Evolutionary conservation across 2,113 vertebrate genomes (phyloP), one percentile per base, ranked within the genome.

Genomic region (Tetrao urogallus): DNA sequence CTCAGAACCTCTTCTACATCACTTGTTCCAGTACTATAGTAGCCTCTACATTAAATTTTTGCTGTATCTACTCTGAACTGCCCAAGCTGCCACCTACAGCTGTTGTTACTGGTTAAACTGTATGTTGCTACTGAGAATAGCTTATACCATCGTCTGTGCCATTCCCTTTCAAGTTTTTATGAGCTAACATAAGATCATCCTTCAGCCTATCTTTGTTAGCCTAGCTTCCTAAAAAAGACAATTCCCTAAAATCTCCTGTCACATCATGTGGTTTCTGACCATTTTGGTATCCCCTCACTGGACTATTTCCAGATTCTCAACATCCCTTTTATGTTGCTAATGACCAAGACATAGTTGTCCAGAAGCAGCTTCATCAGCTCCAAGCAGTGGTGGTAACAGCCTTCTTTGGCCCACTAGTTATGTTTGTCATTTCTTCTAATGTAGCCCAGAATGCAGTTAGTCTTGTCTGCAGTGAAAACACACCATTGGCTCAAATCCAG

Each of bases 371-470:
- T 36, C 36, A 47, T 9, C 64, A 78, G 56, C 6, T 87, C 19
- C 30, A 40, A 22, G 45, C 1, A 52, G 32, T 13, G 7, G 28
- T 70, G 11, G 22, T 7, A 87, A 63, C 30, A 48, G 45, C 56
- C 58, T 74, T 28, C 45, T 94, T 74, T 32, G 21, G 50, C 38
- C 19, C 61, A 25, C 21, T 34, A 42, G 11, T 38, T 43, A 42
- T 6, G 10, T 14, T 47, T 6, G 10, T 61, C 28, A 10, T 42
- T 66, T 10, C 43, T 83, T 57, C 34, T 48, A 50, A 61, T 0
- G 4, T 10, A 73, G 32, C 15, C 36, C 20, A 54, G 16, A 12
- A 45, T 3, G 20, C 0, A 0, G 11, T 0, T 2, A 48, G 52
- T 45, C 76, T 48, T 70, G 38, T 38, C 65, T 52, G n/a, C 78